Conservation (phyloP, 2,113 vertebrate genomes). For the Puma concolor region DNA sequence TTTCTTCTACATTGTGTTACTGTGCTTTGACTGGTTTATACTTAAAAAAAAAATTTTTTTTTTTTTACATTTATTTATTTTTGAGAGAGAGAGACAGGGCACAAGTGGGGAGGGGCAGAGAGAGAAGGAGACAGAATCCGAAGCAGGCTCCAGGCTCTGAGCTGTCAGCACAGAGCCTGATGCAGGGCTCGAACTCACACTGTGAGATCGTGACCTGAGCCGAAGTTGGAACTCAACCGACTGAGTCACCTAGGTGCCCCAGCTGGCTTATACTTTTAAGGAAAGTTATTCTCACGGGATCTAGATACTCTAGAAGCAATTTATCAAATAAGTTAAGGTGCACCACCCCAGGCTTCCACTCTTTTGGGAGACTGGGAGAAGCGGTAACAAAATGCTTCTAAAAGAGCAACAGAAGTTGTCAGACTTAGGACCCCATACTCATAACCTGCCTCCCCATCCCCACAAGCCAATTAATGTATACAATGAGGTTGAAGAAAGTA, state of each 20-base stretch:
- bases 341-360: not conserved
- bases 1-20: slow-evolving; percentile 4
- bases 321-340: not conserved
- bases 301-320: not conserved
- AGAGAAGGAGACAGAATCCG: too few relatives aligned
- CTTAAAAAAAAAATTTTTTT: too few relatives aligned
- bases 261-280: not conserved
- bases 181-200: too few relatives aligned
- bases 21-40: not conserved
- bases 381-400: not conserved
- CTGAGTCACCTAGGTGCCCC: too few relatives aligned
- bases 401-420: not conserved
- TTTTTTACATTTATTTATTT: too few relatives aligned
- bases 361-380: not conserved
- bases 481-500: not conserved
- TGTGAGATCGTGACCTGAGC: too few relatives aligned
- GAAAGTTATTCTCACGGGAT: slow-evolving; percentile 13
- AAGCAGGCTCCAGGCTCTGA: too few relatives aligned
- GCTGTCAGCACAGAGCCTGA: too few relatives aligned
- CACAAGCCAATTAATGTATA: not conserved
- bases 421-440: not conserved
- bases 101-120: too few relatives aligned
- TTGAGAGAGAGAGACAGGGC: too few relatives aligned
- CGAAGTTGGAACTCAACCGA: too few relatives aligned
- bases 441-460: not conserved